Evolutionary conservation across 2,113 vertebrate genomes (phyloP).

Genomic region (Alethe castanea): DNA sequence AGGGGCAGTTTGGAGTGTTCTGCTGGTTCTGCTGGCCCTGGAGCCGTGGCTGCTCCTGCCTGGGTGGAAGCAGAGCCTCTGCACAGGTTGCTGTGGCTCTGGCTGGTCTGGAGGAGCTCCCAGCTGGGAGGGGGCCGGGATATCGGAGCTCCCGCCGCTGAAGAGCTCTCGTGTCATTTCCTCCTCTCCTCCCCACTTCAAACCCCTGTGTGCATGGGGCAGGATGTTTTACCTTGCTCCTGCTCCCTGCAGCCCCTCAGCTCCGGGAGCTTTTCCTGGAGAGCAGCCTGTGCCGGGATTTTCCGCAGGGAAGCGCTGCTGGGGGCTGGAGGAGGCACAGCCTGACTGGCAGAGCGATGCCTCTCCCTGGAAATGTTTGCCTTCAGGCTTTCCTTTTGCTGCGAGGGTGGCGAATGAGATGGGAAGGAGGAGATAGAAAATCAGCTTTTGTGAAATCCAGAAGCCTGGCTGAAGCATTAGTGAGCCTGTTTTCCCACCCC

Average conservation of each 20-base stretch:
- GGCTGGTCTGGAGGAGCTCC: neutral
- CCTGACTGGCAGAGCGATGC: neutral
- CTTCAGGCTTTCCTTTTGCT: constrained; percentile 19
- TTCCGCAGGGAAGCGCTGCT: rapidly evolving
- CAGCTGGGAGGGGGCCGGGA: neutral
- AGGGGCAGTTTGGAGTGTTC: neutral
- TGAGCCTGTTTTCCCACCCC: neutral
- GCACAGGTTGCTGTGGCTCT: rapidly evolving
- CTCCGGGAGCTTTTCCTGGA: neutral
- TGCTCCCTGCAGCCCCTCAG: neutral
- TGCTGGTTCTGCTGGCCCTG: neutral
- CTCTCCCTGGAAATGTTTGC: neutral
- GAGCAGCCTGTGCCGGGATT: neutral
- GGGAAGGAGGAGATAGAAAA: neutral
- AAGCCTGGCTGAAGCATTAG: constrained; percentile 14
- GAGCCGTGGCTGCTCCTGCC: neutral
- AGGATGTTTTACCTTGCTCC: neutral
- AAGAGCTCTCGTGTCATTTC: neutral
- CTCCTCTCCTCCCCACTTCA: neutral
- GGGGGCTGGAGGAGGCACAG: neutral
- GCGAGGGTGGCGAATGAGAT: neutral
- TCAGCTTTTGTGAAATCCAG: neutral
- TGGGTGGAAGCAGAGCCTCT: neutral
- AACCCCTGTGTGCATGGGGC: neutral
- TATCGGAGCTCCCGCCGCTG: neutral